Conservation (phyloP, 2,797 vertebrate species). For the Huso huso region DNA sequence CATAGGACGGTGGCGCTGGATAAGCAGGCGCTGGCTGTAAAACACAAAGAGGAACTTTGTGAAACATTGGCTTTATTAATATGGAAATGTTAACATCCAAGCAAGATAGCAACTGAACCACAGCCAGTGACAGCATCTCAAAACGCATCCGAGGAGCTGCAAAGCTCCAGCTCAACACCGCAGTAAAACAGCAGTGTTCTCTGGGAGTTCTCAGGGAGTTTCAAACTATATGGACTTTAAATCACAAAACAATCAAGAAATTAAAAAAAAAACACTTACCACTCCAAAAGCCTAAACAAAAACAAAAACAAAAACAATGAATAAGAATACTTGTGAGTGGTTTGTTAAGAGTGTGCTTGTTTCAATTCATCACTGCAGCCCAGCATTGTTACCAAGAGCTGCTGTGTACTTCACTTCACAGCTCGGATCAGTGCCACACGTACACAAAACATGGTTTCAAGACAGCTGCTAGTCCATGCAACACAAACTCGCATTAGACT, state of each 20-base stretch:
- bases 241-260: no score
- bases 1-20: conserved; percentile 19
- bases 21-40: conserved; percentile 19
- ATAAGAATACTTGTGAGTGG: neutral
- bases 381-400: no score
- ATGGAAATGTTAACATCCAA: neutral
- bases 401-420: no score
- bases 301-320: no score
- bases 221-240: no score
- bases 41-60: neutral
- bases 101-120: neutral
- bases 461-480: no score
- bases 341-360: conserved; percentile 21
- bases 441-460: no score
- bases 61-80: neutral
- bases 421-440: no score
- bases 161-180: neutral
- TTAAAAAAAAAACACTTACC: neutral
- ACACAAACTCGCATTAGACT: no score
- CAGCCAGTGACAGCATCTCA: neutral
- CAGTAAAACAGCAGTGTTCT: conserved; percentile 28
- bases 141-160: neutral
- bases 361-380: no score
- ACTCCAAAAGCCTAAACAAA: neutral
- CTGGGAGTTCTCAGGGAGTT: neutral